Base-by-base conservation (phyloP, 1,140 invertebrate genomes). In the Teleopsis dalmanni region DNA sequence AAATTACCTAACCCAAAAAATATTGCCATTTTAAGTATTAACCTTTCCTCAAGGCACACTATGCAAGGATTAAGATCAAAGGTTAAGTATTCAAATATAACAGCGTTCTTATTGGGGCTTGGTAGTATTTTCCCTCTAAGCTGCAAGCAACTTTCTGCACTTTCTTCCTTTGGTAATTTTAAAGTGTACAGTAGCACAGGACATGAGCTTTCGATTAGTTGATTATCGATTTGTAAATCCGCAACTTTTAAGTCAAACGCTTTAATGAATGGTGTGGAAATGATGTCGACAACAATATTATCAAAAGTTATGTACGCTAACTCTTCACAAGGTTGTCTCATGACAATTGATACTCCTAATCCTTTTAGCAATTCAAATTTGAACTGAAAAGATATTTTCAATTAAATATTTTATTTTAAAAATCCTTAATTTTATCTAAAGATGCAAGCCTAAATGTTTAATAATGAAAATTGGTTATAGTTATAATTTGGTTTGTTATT, bases 141-240 rank as follows among this genome's bases (percentile, higher is more conserved):
- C 48, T 82, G 77, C 34, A 87, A 74, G n/a, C 81, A 80, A 51
- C 78, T 59, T 2, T 66, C 62, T 2, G 68, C 65, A 37, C 23
- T 8, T 3, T 65, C 59, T 0, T 48, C 47, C 1, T 54, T 47
- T 13, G 11, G 78, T 74, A 35, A 55, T 55, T 52, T 73, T 59
- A 3, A 62, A 65, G 88, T 83, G 66, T 87, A 90, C 34, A 95
- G 71, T 37, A 95, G 74, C 10, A 93, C 85, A 11, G 87, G 85
- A 61, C 84, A 87, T 47, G 85, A 81, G 1, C 91, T 83, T 58
- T 91, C 88, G 51, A 90, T 78, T 34, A 98, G 60, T 75, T 93
- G 92, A 79, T 96, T 96, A 69, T 97, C 81, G 57, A 88, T 83
- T 76, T 95, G 92, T 57, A 96, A 79, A 65, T 89, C 80, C 33